Evolutionary conservation across 1,140 invertebrate species (phyloP), one percentile per base, ranked within the genome.

Genomic region (Leguminivora glycinivorella): DNA sequence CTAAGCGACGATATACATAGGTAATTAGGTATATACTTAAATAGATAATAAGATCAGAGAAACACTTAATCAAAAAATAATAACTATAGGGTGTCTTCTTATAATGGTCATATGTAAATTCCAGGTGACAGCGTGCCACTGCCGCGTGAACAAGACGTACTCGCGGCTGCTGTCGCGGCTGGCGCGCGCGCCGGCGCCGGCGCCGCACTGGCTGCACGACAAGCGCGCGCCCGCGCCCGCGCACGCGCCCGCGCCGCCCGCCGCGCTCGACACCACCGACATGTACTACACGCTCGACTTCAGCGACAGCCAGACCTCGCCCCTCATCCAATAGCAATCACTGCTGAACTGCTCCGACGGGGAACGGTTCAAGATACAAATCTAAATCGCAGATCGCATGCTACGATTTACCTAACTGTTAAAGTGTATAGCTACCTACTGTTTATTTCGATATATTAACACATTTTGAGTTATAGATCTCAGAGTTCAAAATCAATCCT

Each of bases 231-330:
- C 82, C n/a, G 66, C 72, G 12, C 60, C 78, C 31, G 9, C 31
- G 75, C 88, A 86, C 43, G 82, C 82, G 66, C 79, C 82, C n/a
- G 66, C 72, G 12, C 60, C 80, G 26, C 75, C 80, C 10, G 72
- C 79, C 76, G 71, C 88, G 81, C 83, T 94, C 75, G 94, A 95
- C 82, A 93, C 93, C 81, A 92, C 94, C 31, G 94, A 95, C 73
- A 94, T 95, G 94, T 95, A 95, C 87, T 95, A 95, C 90, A 95
- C 94, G 29, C 92, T 95, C 72, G 94, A 95, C 87, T 95, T 95
- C 89, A 95, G 94, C 81, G 94, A 95, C 88, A 94, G 94, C 77
- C 94, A 95, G 85, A 94, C 93, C 79, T 95, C 94, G 22, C 94
- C 94, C 5, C 92, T 95, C 75, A 95, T 95, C 78, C 94, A 95